These are phyloP conservation scores for Emydocephalus ijimae DNA, from an alignment of 2,113 vertebrate species.

Conservation along the genomic window DNA sequence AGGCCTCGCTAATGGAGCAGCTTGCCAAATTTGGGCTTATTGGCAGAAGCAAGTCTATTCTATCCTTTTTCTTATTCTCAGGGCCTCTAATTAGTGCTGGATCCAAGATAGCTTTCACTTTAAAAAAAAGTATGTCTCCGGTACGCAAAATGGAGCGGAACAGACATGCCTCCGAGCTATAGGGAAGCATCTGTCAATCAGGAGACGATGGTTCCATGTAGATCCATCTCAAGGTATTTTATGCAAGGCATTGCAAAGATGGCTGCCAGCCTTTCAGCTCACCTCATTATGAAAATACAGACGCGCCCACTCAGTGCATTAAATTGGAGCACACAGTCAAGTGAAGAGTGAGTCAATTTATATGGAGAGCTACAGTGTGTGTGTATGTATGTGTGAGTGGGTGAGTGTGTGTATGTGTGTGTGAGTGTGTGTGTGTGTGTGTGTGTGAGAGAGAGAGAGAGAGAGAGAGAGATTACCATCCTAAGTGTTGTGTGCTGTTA, in stretches of 20 bases:
- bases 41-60: constrained; percentile 17
- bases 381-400: neutral
- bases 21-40: constrained; percentile 13
- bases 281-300: constrained; percentile 3
- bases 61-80: constrained; percentile 8
- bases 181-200: constrained; percentile 38
- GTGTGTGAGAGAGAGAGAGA: no score
- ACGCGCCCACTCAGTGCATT: neutral
- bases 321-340: constrained; percentile 15
- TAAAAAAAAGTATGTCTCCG: constrained; percentile 19
- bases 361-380: neutral
- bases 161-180: constrained; percentile 25
- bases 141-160: constrained; percentile 21
- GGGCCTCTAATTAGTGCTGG: constrained; percentile 25
- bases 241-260: constrained; percentile 11
- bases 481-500: neutral
- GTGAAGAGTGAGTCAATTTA: neutral
- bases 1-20: constrained; percentile 3
- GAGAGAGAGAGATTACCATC: neutral
- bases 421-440: neutral
- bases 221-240: constrained; percentile 7
- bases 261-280: neutral
- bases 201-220: constrained; percentile 14
- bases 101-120: constrained; percentile 22
- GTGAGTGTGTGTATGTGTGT: neutral